Base-by-base conservation (phyloP, 2,888 invertebrate genomes). In the Watsonalla binaria region DNA sequence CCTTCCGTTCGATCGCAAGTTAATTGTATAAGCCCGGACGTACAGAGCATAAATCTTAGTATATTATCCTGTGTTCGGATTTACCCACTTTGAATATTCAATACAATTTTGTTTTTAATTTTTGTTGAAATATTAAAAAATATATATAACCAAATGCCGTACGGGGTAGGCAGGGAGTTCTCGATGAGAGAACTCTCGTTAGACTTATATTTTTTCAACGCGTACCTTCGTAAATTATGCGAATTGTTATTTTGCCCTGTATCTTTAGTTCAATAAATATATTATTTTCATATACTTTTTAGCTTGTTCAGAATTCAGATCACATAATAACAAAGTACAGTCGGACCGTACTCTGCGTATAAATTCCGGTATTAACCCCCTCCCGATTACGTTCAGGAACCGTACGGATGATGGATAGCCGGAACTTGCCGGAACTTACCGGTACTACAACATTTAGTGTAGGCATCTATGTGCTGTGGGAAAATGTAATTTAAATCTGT, bases 321-420 rank as follows among this genome's bases (percentile, higher is more conserved):
- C 57, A 49, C 50, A 54, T 45, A 56, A 54, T 60, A 66, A 59
- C 59, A 61, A 59, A 48, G 59, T 15, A 49, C 49, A 57, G 42
- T 42, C 11, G 42, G 61, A 65, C 58, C 56, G 53, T 62, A 62
- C 65, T 53, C 59, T 61, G 54, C 53, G 58, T 63, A 59, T 60
- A 61, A 64, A 74, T 75, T 68, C 67, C 49, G 60, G 59, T 63
- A 63, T 63, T 57, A 57, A 51, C 51, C 58, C 54, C 47, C 53
- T 52, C 46, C 55, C 74, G 80, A 79, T 82, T 82, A 78, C 74
- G 66, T 70, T 72, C 83, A 80, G 81, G 82, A 83, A 82, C 78
- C 65, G 64, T 64, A 66, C 63, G 66, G 65, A 79, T 84, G 84
- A 85, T 84, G 82, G 81, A 85, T 83, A 75, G 69, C 84, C 83